These are phyloP conservation scores for Ophion ellenae DNA, from an alignment of 2,888 invertebrate species.

Conservation along the genomic window DNA sequence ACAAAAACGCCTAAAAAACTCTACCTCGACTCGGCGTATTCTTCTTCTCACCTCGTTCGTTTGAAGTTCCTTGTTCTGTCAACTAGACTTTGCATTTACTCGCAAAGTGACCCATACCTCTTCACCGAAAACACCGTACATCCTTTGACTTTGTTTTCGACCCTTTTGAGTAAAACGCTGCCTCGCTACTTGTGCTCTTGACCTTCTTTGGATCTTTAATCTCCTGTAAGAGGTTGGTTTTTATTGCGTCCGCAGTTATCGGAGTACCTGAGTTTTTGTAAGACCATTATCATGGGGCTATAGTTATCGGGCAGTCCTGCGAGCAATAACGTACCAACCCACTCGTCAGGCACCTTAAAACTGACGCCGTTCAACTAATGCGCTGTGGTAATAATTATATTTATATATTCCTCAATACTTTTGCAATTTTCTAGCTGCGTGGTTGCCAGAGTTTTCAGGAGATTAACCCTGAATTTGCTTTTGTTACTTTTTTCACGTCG, in stretches of 20 bases:
- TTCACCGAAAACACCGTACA: not conserved
- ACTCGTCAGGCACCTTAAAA: slow-evolving; percentile 67
- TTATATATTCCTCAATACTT: slow-evolving; percentile 46
- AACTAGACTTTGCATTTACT: slow-evolving; percentile 13
- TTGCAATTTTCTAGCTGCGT: slow-evolving; percentile 70
- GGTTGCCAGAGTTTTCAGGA: slow-evolving; percentile 71
- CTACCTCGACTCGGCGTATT: slow-evolving; percentile 3
- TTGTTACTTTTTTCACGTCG: slow-evolving; percentile 56
- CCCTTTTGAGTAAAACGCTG: slow-evolving; percentile 11
- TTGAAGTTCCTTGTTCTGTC: slow-evolving; percentile 15
- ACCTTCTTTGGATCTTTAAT: slow-evolving; percentile 12
- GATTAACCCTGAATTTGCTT: slow-evolving; percentile 71
- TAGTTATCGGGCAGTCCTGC: slow-evolving; percentile 73
- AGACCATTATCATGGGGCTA: slow-evolving; percentile 74
- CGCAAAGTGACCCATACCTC: slow-evolving; percentile 15
- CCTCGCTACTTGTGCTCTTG: slow-evolving; percentile 8
- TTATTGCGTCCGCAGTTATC: slow-evolving; percentile 73
- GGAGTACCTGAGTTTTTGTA: slow-evolving; percentile 67
- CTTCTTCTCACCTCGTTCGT: slow-evolving; percentile 2
- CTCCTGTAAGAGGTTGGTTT: slow-evolving; percentile 73
- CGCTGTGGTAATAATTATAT: slow-evolving; percentile 72
- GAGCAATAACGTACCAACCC: slow-evolving; percentile 74
- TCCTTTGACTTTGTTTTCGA: slow-evolving; percentile 17
- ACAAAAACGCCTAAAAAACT: slow-evolving; percentile 15
- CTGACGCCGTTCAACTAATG: slow-evolving; percentile 29